These are phyloP conservation scores for Oxystoma pomonae DNA, from an alignment of 2,888 invertebrate genomes.

Conservation along the genomic window DNA sequence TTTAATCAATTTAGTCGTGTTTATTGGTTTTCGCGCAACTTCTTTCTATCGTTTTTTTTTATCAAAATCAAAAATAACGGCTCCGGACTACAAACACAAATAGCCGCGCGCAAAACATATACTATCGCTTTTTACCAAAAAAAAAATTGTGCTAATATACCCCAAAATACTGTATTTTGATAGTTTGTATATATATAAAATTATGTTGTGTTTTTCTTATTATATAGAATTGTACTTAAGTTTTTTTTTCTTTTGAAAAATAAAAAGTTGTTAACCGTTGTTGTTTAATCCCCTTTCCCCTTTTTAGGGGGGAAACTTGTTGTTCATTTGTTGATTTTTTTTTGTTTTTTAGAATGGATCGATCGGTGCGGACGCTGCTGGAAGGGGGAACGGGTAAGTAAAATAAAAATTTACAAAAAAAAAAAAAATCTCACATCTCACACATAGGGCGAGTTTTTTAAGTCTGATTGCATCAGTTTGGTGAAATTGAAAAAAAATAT, in stretches of 20 bases:
- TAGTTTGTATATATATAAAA: not conserved
- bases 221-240: conserved; percentile 23
- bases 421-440: no score
- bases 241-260: conserved; percentile 27
- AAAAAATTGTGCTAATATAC: conserved; percentile 34
- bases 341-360: conserved; percentile 77
- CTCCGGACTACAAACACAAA: no score
- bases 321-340: conserved; percentile 52
- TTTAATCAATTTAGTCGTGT: no score
- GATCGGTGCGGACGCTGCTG: conserved; percentile 72
- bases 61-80: no score
- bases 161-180: conserved; percentile 17
- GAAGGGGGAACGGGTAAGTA: conserved; percentile 79
- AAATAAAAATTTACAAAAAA: no score
- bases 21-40: no score
- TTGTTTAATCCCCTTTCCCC: conserved; percentile 23
- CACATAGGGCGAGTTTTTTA: no score
- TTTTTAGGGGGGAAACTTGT: conserved; percentile 47
- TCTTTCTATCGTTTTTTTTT: no score
- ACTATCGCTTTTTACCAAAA: conserved; percentile 21
- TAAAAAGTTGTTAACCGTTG: conserved; percentile 22
- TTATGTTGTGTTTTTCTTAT: conserved; percentile 11
- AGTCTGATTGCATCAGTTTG: no score
- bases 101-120: no score
- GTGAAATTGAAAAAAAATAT: no score